A percentile compares a stretch with the other conserved stretches of the same genome.
phyloP scores from a whole-genome alignment of 2,888 invertebrate species.

The Oligia strigilis region DNA sequence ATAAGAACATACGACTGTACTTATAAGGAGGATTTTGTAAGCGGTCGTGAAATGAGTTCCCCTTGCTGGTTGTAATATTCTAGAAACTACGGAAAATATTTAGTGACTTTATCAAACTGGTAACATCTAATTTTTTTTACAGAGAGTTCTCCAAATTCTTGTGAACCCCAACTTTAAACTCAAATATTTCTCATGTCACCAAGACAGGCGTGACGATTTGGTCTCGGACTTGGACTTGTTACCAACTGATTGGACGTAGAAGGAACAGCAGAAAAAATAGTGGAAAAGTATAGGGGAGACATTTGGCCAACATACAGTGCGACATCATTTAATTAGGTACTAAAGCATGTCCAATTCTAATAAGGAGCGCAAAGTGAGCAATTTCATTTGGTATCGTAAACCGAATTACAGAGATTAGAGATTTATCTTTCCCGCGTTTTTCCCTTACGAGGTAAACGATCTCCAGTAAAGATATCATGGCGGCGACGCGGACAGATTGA shows the following conservation, averaged over 20 bases:
- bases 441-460: slow-evolving; percentile 45
- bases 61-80: slow-evolving; percentile 16
- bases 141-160: background rate
- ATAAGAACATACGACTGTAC: slow-evolving; percentile 72
- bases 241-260: background rate
- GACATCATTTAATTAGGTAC: slow-evolving; percentile 10
- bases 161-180: too few species aligned
- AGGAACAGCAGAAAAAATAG: background rate
- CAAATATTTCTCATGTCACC: background rate
- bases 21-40: slow-evolving; percentile 64
- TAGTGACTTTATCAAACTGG: background rate
- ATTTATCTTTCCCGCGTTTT: slow-evolving; percentile 52
- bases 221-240: too few species aligned
- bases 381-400: slow-evolving; percentile 34
- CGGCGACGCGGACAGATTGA: slow-evolving; percentile 15
- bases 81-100: slow-evolving; percentile 22
- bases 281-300: background rate
- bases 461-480: slow-evolving; percentile 53
- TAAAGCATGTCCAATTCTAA: slow-evolving; percentile 11
- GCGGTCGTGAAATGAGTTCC: slow-evolving; percentile 44
- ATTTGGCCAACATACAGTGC: background rate
- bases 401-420: slow-evolving; percentile 37
- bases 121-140: background rate
- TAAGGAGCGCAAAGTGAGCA: slow-evolving; percentile 17
- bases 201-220: background rate